Evolutionary conservation across 2,797 vertebrate species (phyloP).

Genomic region (Enteromius mattozi): DNA sequence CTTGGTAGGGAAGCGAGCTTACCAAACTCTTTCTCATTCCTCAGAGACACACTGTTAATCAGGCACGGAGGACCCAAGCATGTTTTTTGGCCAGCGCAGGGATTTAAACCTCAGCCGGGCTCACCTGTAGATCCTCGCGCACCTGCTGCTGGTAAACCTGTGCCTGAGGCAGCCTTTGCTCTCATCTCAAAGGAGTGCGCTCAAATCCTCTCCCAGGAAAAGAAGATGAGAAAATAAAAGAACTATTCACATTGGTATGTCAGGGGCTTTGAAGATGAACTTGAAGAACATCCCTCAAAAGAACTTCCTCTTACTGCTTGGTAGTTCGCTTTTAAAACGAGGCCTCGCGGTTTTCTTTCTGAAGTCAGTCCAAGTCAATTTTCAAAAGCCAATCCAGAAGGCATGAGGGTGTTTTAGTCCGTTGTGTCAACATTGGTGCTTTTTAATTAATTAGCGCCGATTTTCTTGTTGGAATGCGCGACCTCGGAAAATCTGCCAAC

Average conservation of each 20-base stretch:
- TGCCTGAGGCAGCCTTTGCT: constrained; percentile 39
- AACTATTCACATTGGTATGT: constrained; percentile 46
- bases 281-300: constrained; percentile 44
- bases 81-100: constrained; percentile 27
- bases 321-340: constrained; percentile 18
- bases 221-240: constrained; percentile 41
- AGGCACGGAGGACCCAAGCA: constrained; percentile 21
- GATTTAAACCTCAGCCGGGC: constrained; percentile 40
- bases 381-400: constrained; percentile 46
- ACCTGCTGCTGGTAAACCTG: constrained; percentile 48
- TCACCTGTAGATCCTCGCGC: constrained; percentile 46
- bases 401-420: constrained; percentile 8
- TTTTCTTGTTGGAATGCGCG: constrained; percentile 7
- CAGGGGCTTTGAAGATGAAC: constrained; percentile 52
- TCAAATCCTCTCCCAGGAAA: constrained; percentile 43
- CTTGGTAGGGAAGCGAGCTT: constrained; percentile 16
- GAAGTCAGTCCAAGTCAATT: constrained; percentile 53
- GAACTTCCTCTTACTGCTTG: constrained; percentile 42
- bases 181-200: constrained; percentile 31
- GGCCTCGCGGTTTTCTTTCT: constrained; percentile 9
- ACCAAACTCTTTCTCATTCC: constrained; percentile 28
- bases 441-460: constrained; percentile 20
- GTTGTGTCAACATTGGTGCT: constrained; percentile 44
- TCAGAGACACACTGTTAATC: constrained; percentile 20
- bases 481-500: background rate